Percentiles rank a stretch among this genome's conserved stretches.
Evolutionary conservation across 30 jellyfish, hydroid and myxozoan genomes (phyloP).

Genomic region (Pseudorhiza aurosa): DNA sequence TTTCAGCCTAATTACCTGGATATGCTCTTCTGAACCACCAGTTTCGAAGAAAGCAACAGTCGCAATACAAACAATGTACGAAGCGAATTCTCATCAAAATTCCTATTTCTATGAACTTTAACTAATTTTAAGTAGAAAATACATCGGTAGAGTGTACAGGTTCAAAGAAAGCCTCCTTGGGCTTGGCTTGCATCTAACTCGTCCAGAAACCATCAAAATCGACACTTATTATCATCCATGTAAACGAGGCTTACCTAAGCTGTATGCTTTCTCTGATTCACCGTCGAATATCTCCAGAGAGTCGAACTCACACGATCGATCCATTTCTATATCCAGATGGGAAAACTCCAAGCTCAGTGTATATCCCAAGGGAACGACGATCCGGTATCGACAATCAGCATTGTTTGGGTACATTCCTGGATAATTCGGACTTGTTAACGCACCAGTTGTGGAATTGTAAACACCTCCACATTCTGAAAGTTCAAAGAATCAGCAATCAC

Average conservation of each 20-base stretch:
- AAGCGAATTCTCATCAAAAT: too few species aligned
- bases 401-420: slow-evolving; percentile 68
- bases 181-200: neutral
- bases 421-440: slow-evolving; percentile 59
- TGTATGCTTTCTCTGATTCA: slow-evolving; percentile 41
- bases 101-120: too few species aligned
- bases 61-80: too few species aligned
- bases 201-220: neutral
- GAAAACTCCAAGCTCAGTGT: slow-evolving; percentile 28
- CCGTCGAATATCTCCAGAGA: slow-evolving; percentile 46
- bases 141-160: too few species aligned
- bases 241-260: slow-evolving; percentile 40
- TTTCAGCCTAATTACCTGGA: too few species aligned
- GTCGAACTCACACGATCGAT: slow-evolving; percentile 50
- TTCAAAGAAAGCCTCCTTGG: too few species aligned
- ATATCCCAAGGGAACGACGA: slow-evolving; percentile 51
- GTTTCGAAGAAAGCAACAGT: too few species aligned
- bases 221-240: neutral
- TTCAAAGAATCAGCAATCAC: too few species aligned
- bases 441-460: slow-evolving; percentile 53
- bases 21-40: too few species aligned
- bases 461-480: slow-evolving; percentile 65
- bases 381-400: slow-evolving; percentile 48
- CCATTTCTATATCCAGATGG: slow-evolving; percentile 58
- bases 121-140: too few species aligned